Conservation (phyloP, 1,140 invertebrate species). For the Drosophila ercepeae region DNA sequence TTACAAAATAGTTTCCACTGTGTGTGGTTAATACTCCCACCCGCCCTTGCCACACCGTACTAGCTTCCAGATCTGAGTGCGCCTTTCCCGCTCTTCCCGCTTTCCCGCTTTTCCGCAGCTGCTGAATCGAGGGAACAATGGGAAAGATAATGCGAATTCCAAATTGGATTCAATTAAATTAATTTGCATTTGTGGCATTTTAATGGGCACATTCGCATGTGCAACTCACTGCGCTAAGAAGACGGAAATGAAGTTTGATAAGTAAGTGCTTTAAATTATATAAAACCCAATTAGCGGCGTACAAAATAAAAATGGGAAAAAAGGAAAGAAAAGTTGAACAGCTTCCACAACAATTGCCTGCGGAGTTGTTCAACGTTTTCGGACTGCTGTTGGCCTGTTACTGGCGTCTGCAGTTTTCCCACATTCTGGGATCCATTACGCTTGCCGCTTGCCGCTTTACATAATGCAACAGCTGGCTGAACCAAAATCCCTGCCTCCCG, state of each 20-base stretch:
- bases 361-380: background rate
- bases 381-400: conserved; percentile 26
- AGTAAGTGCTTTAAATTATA: conserved; percentile 48
- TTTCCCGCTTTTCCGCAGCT: background rate
- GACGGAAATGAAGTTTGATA: conserved; percentile 43
- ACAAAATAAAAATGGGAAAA: background rate
- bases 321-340: background rate
- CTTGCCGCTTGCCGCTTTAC: conserved; percentile 34
- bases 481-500: conserved; percentile 6
- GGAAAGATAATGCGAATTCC: conserved; percentile 42
- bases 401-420: conserved; percentile 35
- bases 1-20: conserved; percentile 37
- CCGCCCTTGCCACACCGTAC: background rate
- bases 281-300: conserved; percentile 34
- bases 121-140: conserved; percentile 37
- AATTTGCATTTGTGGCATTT: conserved; percentile 62
- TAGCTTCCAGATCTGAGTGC: background rate
- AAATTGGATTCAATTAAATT: conserved; percentile 73
- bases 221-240: conserved; percentile 15
- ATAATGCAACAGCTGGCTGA: conserved; percentile 76
- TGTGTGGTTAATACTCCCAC: conserved; percentile 11
- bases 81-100: too few species aligned
- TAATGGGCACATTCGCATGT: conserved; percentile 39
- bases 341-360: background rate
- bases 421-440: conserved; percentile 35